Evolutionary conservation across 1,140 invertebrate species (phyloP), one percentile per base, ranked within the genome.

Genomic region (Kradibia gibbosae): DNA sequence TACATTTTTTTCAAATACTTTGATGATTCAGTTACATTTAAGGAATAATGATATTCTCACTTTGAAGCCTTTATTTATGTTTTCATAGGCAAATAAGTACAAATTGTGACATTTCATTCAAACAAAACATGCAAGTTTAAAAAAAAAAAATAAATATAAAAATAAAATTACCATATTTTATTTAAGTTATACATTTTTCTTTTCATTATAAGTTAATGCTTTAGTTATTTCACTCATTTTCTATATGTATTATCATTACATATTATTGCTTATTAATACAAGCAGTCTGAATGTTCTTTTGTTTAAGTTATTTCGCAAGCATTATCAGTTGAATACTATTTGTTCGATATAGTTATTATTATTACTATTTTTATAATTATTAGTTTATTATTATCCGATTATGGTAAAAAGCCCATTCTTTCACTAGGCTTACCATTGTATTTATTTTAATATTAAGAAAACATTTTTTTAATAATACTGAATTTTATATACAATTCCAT

Each of bases 301-400:
- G 86, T 84, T 87, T 86, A 25, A 67, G 82, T 89, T 85, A 84
- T 87, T 87, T 86, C 84, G 86, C 87, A 86, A 87, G 88, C 87
- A 88, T 88, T 87, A 89, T 88, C 86, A 88, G 85, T 86, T 84
- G 85, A 87, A 88, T 87, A 84, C 87, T 86, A 86, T 85, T 84
- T 50, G 86, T 82, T 62, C 53, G 72, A 81, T 76, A 84, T 85
- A 79, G 80, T 87, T 84, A 5, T 45, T 45, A 45, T 45, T 45
- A 45, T 45, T 45, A 45, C 13, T 45, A 45, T 45, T 45, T 5
- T 45, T 45, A 5, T 45, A 13, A 13, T 45, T 45, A 5, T 45
- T 45, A 45, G 5, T 45, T 45, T 45, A 45, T 45, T 45, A 45
- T 45, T 45, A 45, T 45, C 42, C n/a, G n/a, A n/a, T n/a, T n/a